Base-by-base conservation (phyloP, 1,140 invertebrate species). In the Muscidifurax raptorellus region DNA sequence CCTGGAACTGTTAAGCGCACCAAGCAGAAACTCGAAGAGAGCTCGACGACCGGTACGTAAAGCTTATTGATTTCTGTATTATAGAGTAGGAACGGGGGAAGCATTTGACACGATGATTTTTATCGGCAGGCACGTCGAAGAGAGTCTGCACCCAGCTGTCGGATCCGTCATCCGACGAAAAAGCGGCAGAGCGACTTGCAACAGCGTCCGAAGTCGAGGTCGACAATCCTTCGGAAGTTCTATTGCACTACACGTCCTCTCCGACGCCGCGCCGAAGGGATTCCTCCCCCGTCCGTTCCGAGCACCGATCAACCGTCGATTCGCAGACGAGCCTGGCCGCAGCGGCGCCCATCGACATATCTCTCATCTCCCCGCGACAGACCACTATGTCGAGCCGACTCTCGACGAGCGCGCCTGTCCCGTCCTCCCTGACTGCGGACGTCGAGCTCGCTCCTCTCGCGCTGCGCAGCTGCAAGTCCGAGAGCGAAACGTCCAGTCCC, bases 11-110 rank as follows among this genome's bases (percentile, higher is more conserved):
- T 96, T 0, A 95, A 95, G 87, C 93, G 95, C 84, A 96, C 96
- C 4, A 97, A 96, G 86, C 95, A 96, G 85, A 95, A 96, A 88
- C 90, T 97, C 6, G 96, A 97, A 90, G 95, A 96, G 88, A 94
- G 93, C 75, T 93, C 89, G 82, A 91, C 88, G 3, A 89, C 88
- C 4, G 84, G 84, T 85, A 76, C 5, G 83, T 7, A 28, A 3
- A 69, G 66, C 0, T 0, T 2, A 75, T 75, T n/a, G n/a, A n/a
- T 12, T 40, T 75, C 32, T 69, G 25, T 13, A 28, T 28, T 15
- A 52, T 4, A 18, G 47, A 52, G 4, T 18, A 18, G 15, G 15
- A 2, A 7, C 18, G 22, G 66, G 30, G 10, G 13, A 69, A 28
- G 25, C 13, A 69, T 0, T 69, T 69, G 27, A 28, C n/a, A n/a